Evolutionary conservation across 2,888 invertebrate species (phyloP).

Genomic region (Escarpia spicata): DNA sequence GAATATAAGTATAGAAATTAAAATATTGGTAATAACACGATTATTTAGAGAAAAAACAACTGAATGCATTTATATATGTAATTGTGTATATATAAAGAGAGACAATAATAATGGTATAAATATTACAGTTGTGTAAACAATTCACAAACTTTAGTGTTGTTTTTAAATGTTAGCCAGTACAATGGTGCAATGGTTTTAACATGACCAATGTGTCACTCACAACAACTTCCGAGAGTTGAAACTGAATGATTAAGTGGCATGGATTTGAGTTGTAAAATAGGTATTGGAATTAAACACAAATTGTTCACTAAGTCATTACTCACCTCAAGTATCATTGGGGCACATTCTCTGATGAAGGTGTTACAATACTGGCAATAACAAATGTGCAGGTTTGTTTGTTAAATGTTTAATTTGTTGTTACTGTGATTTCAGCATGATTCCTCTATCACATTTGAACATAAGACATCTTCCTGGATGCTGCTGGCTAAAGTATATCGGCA

Average conservation of each 20-base stretch:
- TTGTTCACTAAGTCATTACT: background rate
- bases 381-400: background rate
- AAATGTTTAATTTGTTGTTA: background rate
- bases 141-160: no score
- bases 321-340: no score
- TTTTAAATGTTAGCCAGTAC: no score
- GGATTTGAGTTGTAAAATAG: background rate
- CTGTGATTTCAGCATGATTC: background rate
- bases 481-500: background rate
- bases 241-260: background rate
- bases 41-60: no score
- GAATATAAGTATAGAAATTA: background rate
- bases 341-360: background rate
- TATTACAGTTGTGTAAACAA: no score
- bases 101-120: background rate
- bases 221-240: background rate
- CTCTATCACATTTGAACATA: background rate
- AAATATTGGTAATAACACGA: background rate
- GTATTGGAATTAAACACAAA: background rate
- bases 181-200: no score
- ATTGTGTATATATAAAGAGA: background rate
- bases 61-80: no score
- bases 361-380: background rate
- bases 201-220: no score
- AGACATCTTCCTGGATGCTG: constrained; percentile 13